Evolutionary conservation across 1,140 invertebrate species (phyloP), one percentile per base, ranked within the genome.

Genomic region (Epicauta chinensis): DNA sequence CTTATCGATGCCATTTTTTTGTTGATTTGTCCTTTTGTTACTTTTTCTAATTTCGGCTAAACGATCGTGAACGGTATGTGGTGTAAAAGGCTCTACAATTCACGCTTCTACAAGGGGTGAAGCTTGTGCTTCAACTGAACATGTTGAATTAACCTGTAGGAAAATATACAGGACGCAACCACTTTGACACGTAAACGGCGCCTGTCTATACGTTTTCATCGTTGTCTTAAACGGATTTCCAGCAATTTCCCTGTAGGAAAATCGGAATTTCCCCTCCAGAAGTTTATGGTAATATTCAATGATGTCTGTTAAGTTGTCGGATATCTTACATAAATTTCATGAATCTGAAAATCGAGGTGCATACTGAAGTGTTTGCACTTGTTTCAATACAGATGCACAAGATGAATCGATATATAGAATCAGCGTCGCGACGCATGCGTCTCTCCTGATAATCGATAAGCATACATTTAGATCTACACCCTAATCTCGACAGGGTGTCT

Each of bases 361-460:
- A n/a, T n/a, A n/a, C n/a, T n/a, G n/a, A n/a, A n/a, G n/a, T n/a
- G n/a, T n/a, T n/a, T 23, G 23, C 23, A 23, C 7, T 23, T 7
- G 23, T 23, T 23, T 23, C 23, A 23, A 23, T 23, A 7, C 23
- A 23, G 4, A 0, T 23, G 7, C 4, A 3, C 7, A 23, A 23
- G 23, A 23, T 23, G 23, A 23, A 23, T 59, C 57, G 50, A 59
- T 59, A 54, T 13, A 16, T 23, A 16, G 35, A 43, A 36, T 43
- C 16, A 34, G 53, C 53, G 50, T 55, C 51, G 55, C 45, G 43
- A 55, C 59, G 59, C 59, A 60, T 53, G 59, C 59, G 55, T 54
- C 16, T 17, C 30, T 2, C 6, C 36, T 23, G 14, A 11, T 35
- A 53, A 60, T 60, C 59, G 42, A 60, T 60, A 60, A 37, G 29